Evolutionary conservation across 2,888 invertebrate genomes (phyloP).

Genomic region (Gerris lacustris): DNA sequence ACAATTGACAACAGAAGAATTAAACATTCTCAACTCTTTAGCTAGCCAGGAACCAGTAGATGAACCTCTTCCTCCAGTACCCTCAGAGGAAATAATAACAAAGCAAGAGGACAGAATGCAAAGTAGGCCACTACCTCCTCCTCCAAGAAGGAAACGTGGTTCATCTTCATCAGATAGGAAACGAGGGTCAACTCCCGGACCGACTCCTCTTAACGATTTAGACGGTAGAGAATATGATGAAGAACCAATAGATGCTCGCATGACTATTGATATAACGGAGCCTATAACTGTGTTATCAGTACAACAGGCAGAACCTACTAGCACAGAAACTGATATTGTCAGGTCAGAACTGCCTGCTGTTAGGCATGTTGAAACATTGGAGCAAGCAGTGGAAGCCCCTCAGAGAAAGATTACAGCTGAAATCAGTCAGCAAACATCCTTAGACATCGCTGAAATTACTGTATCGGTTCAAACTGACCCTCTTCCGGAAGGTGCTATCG

Average conservation of each 20-base stretch:
- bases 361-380: no score
- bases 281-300: not conserved
- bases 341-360: not conserved
- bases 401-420: slow-evolving; percentile 11
- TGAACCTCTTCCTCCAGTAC: not conserved
- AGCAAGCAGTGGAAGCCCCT: slow-evolving; percentile 32
- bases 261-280: not conserved
- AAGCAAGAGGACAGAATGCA: slow-evolving; percentile 60
- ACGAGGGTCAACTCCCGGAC: not conserved
- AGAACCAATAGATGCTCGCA: not conserved
- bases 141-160: slow-evolving; percentile 45
- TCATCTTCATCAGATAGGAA: not conserved
- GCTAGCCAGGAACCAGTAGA: not conserved
- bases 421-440: slow-evolving; percentile 24
- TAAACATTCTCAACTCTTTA: not conserved
- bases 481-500: slow-evolving; percentile 61
- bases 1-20: not conserved
- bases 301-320: not conserved
- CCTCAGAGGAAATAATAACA: not conserved
- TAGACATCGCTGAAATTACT: slow-evolving; percentile 47
- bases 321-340: not conserved
- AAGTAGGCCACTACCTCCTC: slow-evolving; percentile 71
- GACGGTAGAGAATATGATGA: not conserved
- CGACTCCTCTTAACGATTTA: not conserved
- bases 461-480: slow-evolving; percentile 78